Conservation (phyloP, 2,113 vertebrate genomes). For the Aleadryas rufinucha region DNA sequence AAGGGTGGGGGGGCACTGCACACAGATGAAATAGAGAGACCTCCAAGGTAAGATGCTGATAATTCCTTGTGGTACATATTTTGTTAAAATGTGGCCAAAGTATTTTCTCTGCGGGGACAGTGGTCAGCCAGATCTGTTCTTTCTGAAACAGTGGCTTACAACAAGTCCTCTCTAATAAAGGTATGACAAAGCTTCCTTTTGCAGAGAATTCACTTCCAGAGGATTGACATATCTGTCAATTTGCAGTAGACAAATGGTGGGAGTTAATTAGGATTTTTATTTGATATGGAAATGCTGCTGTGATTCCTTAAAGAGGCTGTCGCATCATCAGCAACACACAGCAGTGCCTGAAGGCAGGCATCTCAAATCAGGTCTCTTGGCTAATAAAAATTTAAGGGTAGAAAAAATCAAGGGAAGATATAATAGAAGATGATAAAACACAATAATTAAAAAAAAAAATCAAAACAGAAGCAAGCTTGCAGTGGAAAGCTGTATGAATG, state of each 20-base stretch:
- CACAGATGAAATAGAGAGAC: not conserved
- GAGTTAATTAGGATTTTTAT: constrained; percentile 28
- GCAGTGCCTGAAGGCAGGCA: constrained; percentile 15
- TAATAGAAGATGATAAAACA: not conserved
- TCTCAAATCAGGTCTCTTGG: not conserved
- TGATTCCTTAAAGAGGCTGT: constrained; percentile 19
- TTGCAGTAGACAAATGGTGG: not conserved
- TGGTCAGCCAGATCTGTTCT: not conserved
- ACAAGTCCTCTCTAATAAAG: not conserved
- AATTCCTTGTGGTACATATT: not conserved
- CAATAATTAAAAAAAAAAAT: not conserved
- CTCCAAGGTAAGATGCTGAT: not conserved
- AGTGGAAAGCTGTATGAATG: not conserved
- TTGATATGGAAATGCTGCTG: constrained; percentile 31
- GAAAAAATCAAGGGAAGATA: not conserved
- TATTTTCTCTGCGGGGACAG: not conserved
- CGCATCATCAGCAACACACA: not conserved
- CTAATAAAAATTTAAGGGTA: constrained; percentile 25
- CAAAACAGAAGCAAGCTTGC: not conserved
- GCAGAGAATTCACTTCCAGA: not conserved
- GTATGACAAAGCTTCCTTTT: constrained; percentile 5
- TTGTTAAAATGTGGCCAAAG: not conserved
- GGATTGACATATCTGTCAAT: constrained; percentile 1
- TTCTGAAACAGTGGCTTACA: not conserved
- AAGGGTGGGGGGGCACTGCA: not conserved